A percentile compares a stretch with the other conserved stretches of the same genome.
Evolutionary conservation across 2,888 invertebrate genomes (phyloP).

Genomic region (Scrobipalpa costella): DNA sequence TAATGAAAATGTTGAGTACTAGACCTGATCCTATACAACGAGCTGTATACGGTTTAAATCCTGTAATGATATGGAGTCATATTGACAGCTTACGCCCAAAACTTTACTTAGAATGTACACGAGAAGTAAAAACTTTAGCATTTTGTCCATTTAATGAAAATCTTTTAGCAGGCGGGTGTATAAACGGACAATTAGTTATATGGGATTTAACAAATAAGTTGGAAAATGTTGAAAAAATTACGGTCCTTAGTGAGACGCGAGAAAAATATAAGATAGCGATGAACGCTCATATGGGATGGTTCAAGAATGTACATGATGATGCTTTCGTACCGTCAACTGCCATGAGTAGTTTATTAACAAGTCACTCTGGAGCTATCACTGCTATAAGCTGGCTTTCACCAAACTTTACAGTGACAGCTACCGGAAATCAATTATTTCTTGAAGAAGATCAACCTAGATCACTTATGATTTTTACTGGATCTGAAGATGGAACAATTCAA

Average conservation of each 20-base stretch:
- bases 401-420: constrained; percentile 79
- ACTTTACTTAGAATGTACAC: constrained; percentile 84
- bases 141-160: constrained; percentile 87
- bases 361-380: constrained; percentile 84
- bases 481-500: constrained; percentile 84
- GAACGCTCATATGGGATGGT: constrained; percentile 85
- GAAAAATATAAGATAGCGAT: constrained; percentile 82
- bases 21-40: constrained; percentile 75
- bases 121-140: constrained; percentile 83
- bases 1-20: constrained; percentile 63
- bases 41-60: constrained; percentile 83
- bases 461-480: constrained; percentile 84
- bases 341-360: constrained; percentile 81
- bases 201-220: constrained; percentile 86
- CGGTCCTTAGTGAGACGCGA: constrained; percentile 83
- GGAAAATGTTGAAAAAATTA: constrained; percentile 82
- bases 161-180: constrained; percentile 85
- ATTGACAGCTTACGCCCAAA: constrained; percentile 85
- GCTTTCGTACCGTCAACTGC: constrained; percentile 82
- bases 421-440: constrained; percentile 74
- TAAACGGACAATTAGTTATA: constrained; percentile 86
- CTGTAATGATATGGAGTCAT: constrained; percentile 88
- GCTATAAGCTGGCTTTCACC: constrained; percentile 86
- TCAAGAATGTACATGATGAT: constrained; percentile 82
- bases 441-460: constrained; percentile 56